Conservation (phyloP, 2,797 vertebrate genomes). For the Gymnoscopelus microlampas region DNA sequence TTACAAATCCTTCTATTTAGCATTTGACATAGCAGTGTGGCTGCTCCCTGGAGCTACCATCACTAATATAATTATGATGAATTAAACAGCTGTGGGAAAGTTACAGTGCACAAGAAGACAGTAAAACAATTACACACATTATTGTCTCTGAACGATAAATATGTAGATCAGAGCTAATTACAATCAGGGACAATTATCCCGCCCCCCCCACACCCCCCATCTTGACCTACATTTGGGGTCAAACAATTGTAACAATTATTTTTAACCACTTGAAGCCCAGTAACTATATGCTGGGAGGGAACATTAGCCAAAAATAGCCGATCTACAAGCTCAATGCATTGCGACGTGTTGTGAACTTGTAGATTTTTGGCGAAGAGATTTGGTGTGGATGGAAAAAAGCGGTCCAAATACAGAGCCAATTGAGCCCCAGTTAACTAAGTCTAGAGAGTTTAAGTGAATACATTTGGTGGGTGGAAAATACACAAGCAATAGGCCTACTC, state of each 20-base stretch:
- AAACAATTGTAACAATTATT: conserved; percentile 43
- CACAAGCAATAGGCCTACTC: too few species aligned
- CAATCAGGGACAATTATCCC: conserved; percentile 27
- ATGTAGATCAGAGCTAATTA: conserved; percentile 49
- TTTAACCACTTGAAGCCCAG: conserved; percentile 29
- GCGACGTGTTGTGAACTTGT: too few species aligned
- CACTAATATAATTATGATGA: conserved; percentile 22
- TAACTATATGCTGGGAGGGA: too few species aligned
- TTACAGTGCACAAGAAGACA: conserved; percentile 26
- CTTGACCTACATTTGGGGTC: conserved; percentile 24
- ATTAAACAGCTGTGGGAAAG: conserved; percentile 12
- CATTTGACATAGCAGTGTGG: neutral
- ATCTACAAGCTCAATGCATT: too few species aligned
- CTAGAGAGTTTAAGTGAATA: too few species aligned
- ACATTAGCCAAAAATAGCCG: too few species aligned
- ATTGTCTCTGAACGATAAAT: conserved; percentile 44
- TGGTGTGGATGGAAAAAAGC: too few species aligned
- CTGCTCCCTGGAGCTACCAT: conserved; percentile 12
- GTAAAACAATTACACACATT: conserved; percentile 49
- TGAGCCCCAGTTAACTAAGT: too few species aligned
- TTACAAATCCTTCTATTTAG: too few species aligned
- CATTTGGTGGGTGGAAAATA: too few species aligned
- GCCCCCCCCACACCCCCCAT: neutral
- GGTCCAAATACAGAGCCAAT: too few species aligned
- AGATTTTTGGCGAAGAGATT: too few species aligned